Conservation (phyloP, 2,113 vertebrate genomes). For the Pituophis catenifer region DNA sequence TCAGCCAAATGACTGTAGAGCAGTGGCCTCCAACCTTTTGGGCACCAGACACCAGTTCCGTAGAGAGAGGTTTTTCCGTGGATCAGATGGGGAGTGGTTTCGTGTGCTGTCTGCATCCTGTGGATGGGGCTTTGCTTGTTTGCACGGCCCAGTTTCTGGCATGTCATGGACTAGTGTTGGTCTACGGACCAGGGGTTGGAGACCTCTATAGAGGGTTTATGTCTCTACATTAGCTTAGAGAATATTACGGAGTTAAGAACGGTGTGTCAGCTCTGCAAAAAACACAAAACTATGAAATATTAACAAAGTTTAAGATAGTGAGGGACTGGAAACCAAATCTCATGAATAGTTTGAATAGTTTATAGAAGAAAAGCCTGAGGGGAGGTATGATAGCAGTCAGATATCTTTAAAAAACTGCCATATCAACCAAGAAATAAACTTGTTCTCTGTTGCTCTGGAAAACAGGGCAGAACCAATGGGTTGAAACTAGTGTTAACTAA, state of each 20-base stretch:
- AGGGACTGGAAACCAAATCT: background rate
- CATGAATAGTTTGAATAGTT: background rate
- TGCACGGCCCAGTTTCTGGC: too few species aligned
- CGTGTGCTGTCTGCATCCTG: too few species aligned
- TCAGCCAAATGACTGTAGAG: background rate
- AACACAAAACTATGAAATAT: background rate
- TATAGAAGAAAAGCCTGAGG: background rate
- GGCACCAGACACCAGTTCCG: too few species aligned
- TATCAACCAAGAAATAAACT: background rate
- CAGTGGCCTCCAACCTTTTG: too few species aligned
- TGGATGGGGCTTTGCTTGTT: too few species aligned
- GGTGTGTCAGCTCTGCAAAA: background rate
- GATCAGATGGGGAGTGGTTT: too few species aligned
- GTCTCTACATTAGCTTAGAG: background rate
- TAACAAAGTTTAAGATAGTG: background rate
- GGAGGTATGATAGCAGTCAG: background rate
- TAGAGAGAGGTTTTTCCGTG: too few species aligned
- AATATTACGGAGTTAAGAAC: background rate
- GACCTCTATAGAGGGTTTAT: background rate
- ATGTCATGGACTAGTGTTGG: too few species aligned
- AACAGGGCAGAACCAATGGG: background rate
- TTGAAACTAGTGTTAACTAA: background rate
- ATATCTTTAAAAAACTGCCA: background rate
- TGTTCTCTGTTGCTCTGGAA: background rate
- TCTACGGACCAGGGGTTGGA: too few species aligned